These are phyloP conservation scores for Euura lappo DNA, from an alignment of 1,140 invertebrate species.

Conservation along the genomic window DNA sequence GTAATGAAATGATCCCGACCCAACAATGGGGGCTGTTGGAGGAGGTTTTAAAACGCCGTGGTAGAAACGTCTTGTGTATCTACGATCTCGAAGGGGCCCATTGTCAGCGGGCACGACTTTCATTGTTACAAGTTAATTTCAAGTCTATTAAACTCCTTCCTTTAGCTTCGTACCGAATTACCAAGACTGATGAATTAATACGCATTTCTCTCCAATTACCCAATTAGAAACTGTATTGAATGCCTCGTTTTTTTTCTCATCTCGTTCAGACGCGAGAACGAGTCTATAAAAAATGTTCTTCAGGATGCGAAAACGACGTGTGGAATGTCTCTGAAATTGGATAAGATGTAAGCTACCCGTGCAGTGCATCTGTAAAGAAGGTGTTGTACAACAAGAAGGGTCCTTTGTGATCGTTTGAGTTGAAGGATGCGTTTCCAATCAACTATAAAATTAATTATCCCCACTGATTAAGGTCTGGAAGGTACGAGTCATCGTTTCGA, in stretches of 20 bases:
- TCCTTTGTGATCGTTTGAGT: background rate
- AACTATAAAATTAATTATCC: conserved; percentile 7
- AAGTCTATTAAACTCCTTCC: background rate
- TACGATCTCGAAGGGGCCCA: background rate
- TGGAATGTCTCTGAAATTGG: no score
- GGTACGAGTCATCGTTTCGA: background rate
- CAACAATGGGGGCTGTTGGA: background rate
- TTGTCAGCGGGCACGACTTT: conserved; percentile 4
- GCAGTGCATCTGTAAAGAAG: no score
- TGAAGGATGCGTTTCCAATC: conserved; percentile 4
- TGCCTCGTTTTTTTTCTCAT: background rate
- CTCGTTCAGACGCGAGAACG: background rate
- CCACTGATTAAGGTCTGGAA: conserved; percentile 1
- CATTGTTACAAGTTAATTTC: conserved; percentile 5
- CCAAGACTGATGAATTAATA: background rate
- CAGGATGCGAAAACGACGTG: no score
- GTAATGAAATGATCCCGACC: background rate
- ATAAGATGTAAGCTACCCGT: no score
- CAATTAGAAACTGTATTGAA: background rate
- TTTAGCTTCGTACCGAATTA: background rate
- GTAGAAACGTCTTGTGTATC: background rate
- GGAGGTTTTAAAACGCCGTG: background rate
- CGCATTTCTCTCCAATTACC: background rate
- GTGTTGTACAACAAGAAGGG: background rate
- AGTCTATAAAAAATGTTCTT: no score